A percentile compares a stretch with the other conserved stretches of the same genome.
Conservation (phyloP, 2,113 vertebrate species). For the Neodon shergylaensis region DNA sequence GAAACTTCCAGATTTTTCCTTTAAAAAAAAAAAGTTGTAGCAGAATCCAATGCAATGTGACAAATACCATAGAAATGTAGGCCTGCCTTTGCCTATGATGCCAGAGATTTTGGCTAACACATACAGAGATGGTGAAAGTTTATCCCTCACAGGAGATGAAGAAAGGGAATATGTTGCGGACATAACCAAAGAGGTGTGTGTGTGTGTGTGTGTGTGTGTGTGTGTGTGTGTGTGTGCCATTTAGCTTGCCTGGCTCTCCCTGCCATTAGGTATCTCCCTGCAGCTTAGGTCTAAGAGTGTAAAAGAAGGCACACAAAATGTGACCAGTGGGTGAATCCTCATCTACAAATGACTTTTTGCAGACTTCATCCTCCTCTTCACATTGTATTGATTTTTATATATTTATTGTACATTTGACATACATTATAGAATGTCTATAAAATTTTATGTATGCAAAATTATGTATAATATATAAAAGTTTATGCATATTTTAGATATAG, state of each 20-base stretch:
- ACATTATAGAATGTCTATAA: neutral
- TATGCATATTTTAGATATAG: neutral
- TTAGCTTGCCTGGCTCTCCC: rapidly evolving
- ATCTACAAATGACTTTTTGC: neutral
- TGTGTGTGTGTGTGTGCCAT: rapidly evolving
- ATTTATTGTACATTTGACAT: neutral
- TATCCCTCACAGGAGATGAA: too few relatives aligned
- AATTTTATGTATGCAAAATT: neutral
- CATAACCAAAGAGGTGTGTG: neutral
- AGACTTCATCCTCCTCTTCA: rapidly evolving
- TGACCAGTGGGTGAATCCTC: too few relatives aligned
- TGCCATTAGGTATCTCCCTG: too few relatives aligned
- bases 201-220: too few relatives aligned
- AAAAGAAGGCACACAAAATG: neutral
- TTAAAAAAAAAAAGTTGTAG: neutral
- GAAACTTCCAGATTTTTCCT: neutral
- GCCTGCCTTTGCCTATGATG: neutral
- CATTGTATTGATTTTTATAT: neutral
- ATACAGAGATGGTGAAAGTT: too few relatives aligned
- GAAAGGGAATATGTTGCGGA: neutral
- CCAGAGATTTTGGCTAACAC: too few relatives aligned
- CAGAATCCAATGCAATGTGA: rapidly evolving
- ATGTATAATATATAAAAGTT: neutral
- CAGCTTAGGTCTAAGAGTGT: neutral
- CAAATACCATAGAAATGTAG: rapidly evolving